phyloP scores from a whole-genome alignment of 1,140 invertebrate genomes.

The Drosophila insularis region DNA sequence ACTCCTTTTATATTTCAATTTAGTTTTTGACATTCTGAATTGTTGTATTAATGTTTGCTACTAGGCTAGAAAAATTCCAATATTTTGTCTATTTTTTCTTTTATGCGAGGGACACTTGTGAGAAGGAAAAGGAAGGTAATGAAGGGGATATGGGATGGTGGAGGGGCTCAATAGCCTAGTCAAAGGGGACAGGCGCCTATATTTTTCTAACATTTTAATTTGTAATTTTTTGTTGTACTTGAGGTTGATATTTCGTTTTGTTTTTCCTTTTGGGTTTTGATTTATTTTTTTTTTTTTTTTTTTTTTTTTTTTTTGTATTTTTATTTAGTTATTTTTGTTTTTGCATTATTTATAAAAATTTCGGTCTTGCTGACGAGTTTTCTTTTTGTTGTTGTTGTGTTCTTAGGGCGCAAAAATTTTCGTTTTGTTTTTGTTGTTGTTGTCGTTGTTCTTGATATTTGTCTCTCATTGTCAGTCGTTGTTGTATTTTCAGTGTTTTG shows the following conservation, averaged over 20 bases:
- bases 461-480: conserved; percentile 71
- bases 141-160: neutral
- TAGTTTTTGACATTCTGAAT: conserved; percentile 32
- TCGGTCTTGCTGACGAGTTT: conserved; percentile 48
- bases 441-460: conserved; percentile 41
- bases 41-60: conserved; percentile 61
- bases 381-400: conserved; percentile 20
- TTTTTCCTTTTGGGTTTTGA: conserved; percentile 2
- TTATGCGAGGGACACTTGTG: neutral
- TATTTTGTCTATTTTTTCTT: neutral
- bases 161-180: neutral
- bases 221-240: conserved; percentile 57
- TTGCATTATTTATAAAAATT: conserved; percentile 70
- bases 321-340: conserved; percentile 27
- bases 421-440: conserved; percentile 47
- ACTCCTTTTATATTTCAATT: conserved; percentile 23
- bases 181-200: neutral
- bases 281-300: neutral
- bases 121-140: neutral
- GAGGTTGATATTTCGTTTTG: conserved; percentile 13
- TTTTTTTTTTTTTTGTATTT: conserved; percentile 20
- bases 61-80: conserved; percentile 56
- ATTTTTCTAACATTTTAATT: conserved; percentile 56
- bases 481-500: conserved; percentile 66
- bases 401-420: conserved; percentile 45